Conservation (phyloP, 2,888 invertebrate species). For the Lycophotia porphyrea region DNA sequence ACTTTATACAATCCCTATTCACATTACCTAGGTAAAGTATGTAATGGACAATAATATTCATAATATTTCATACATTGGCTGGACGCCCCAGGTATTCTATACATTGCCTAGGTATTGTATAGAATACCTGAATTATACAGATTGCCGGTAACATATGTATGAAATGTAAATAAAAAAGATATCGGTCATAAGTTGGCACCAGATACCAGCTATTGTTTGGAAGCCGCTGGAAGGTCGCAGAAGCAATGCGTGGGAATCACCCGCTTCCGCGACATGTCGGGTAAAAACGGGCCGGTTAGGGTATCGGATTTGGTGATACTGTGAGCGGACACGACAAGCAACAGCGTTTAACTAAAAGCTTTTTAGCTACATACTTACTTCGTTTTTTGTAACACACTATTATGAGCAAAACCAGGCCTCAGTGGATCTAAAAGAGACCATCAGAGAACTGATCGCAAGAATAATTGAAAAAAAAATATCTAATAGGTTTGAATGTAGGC, state of each 20-base stretch:
- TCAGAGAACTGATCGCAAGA: neutral
- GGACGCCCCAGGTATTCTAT: too few species aligned
- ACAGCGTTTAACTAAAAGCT: neutral
- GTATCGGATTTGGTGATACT: conserved; percentile 22
- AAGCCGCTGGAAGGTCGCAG: conserved; percentile 53
- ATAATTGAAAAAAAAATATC: neutral
- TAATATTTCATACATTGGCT: too few species aligned
- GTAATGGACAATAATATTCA: too few species aligned
- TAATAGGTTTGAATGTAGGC: neutral
- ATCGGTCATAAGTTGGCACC: conserved; percentile 57
- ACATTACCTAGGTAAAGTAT: too few species aligned
- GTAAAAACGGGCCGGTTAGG: conserved; percentile 51
- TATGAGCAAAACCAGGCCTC: too few species aligned
- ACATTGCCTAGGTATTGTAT: too few species aligned
- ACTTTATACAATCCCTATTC: too few species aligned
- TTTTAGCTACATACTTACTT: neutral
- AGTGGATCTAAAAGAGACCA: too few species aligned
- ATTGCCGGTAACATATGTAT: too few species aligned
- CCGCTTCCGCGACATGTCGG: conserved; percentile 64
- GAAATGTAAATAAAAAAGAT: conserved; percentile 43
- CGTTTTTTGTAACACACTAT: neutral
- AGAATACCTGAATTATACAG: too few species aligned
- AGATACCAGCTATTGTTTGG: conserved; percentile 69
- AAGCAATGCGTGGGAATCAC: conserved; percentile 68
- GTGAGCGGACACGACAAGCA: conserved; percentile 27